Evolutionary conservation across 2,888 invertebrate genomes (phyloP).

Genomic region (Drosophila multiciliata): DNA sequence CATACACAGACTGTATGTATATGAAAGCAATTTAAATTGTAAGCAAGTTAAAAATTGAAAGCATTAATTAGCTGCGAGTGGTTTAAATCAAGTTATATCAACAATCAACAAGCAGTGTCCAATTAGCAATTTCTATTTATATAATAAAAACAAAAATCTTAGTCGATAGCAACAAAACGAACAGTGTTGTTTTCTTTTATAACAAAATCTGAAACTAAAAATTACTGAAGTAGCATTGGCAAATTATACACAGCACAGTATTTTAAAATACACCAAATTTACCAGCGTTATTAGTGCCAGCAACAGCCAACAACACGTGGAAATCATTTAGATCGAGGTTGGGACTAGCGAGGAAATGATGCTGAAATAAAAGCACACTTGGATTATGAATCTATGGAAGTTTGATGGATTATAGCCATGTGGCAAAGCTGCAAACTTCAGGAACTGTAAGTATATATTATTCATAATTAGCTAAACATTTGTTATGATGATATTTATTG

Average conservation of each 20-base stretch:
- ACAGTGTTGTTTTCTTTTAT: slow-evolving; percentile 26
- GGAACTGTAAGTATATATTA: not conserved
- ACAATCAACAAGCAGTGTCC: slow-evolving; percentile 57
- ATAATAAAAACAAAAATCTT: slow-evolving; percentile 66
- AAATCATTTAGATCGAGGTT: not conserved
- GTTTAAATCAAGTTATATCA: slow-evolving; percentile 54
- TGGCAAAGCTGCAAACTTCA: not conserved
- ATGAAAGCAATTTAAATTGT: slow-evolving; percentile 71
- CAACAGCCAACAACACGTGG: slow-evolving; percentile 31
- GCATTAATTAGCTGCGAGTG: slow-evolving; percentile 47
- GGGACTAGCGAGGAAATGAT: not conserved
- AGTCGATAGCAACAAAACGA: slow-evolving; percentile 44
- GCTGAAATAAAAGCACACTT: too few species aligned
- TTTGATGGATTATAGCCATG: not conserved
- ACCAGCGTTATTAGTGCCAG: not conserved
- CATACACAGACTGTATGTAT: slow-evolving; percentile 55
- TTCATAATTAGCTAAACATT: not conserved
- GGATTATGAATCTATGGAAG: not conserved
- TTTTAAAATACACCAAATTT: slow-evolving; percentile 11
- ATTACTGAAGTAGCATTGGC: slow-evolving; percentile 9
- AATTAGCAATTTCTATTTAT: slow-evolving; percentile 75
- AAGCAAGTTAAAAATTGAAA: slow-evolving; percentile 55
- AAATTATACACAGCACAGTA: not conserved
- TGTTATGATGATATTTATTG: slow-evolving; percentile 48
- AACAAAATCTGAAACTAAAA: slow-evolving; percentile 18